Percentiles rank a stretch among this genome's conserved stretches.
Conservation (phyloP, 2,888 invertebrate species). For the Caenorhabditis sulstoni region DNA sequence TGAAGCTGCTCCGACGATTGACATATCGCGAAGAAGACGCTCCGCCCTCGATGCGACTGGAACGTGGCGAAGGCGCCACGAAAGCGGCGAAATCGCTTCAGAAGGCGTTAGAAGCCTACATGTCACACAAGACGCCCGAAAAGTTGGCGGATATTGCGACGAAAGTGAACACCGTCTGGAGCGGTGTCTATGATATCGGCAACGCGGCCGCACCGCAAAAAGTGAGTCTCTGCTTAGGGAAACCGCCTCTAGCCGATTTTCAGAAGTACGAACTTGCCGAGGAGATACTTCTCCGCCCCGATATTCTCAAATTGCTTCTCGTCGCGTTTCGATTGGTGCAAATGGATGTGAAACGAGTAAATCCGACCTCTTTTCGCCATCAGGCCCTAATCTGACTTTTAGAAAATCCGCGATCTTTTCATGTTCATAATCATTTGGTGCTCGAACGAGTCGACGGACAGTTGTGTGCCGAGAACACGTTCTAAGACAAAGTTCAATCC, state of each 20-base stretch:
- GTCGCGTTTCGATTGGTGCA: slow-evolving; percentile 2
- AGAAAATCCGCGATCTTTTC: slow-evolving; percentile 52
- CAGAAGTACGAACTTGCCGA: slow-evolving; percentile 41
- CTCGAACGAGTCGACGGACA: slow-evolving; percentile 30
- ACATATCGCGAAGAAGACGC: background rate
- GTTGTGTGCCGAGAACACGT: slow-evolving; percentile 2
- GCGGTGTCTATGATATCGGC: slow-evolving; percentile 12
- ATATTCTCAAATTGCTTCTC: slow-evolving; percentile 17
- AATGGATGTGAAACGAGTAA: slow-evolving; percentile 8
- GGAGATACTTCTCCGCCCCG: slow-evolving; percentile 26
- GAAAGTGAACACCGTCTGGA: slow-evolving; percentile 18
- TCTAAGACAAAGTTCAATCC: slow-evolving; percentile 6
- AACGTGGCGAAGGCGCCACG: slow-evolving; percentile 10
- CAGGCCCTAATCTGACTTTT: too few relatives aligned
- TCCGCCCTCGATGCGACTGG: background rate
- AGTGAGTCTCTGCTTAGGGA: too few relatives aligned
- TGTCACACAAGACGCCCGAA: background rate
- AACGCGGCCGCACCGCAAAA: slow-evolving; percentile 37
- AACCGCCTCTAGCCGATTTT: background rate
- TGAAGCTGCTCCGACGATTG: slow-evolving; percentile 3
- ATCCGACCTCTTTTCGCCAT: background rate
- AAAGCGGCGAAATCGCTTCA: slow-evolving; percentile 7
- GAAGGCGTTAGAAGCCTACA: slow-evolving; percentile 16
- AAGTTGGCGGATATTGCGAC: slow-evolving; percentile 13
- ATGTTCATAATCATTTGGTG: slow-evolving; percentile 21